phyloP scores from a whole-genome alignment of 2,888 invertebrate species.

The Globia sparganii region DNA sequence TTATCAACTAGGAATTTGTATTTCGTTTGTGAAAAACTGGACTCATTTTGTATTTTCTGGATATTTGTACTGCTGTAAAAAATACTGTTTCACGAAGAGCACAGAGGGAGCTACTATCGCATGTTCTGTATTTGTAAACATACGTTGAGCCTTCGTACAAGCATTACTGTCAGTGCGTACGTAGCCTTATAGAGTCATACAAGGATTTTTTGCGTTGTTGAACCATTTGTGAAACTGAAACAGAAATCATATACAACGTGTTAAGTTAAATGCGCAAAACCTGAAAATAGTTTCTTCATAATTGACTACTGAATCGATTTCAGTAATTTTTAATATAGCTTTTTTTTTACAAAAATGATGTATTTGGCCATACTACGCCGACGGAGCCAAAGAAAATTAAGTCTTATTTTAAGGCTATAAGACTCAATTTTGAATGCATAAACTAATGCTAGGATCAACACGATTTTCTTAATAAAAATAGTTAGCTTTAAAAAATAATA shows the following conservation, averaged over 20 bases:
- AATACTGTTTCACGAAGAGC: not conserved
- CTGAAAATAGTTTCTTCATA: no score
- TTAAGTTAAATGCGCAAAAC: no score
- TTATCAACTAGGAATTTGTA: not conserved
- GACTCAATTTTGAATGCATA: no score
- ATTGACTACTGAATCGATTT: no score
- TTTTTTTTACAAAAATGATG: no score
- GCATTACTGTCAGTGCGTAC: not conserved
- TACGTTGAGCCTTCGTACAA: not conserved
- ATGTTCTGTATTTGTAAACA: not conserved
- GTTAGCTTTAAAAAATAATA: no score
- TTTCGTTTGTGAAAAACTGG: not conserved
- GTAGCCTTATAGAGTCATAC: not conserved
- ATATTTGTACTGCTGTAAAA: not conserved
- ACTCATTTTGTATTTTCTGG: conserved; percentile 4
- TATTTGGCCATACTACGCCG: no score
- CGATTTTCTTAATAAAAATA: no score
- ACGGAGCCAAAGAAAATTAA: no score
- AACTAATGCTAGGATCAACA: no score
- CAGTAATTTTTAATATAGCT: no score
- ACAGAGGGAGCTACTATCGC: conserved; percentile 31
- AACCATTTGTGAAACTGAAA: not conserved
- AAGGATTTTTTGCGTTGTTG: not conserved
- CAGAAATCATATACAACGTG: not conserved
- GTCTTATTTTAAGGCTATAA: no score